phyloP scores from a whole-genome alignment of 2,113 vertebrate species.

The Chaetura pelagica region DNA sequence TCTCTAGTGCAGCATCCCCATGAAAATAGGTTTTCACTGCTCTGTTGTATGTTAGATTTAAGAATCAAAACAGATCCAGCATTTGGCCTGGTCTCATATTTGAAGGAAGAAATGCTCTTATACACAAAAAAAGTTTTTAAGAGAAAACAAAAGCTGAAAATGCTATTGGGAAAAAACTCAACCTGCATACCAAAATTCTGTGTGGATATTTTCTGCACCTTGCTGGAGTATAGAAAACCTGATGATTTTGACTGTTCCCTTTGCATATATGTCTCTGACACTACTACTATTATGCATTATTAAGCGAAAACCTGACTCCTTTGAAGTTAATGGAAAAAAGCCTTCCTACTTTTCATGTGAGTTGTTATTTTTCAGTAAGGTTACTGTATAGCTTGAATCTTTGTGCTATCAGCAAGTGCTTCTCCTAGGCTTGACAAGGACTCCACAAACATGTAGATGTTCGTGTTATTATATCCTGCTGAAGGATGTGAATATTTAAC shows the following conservation, averaged over 20 bases:
- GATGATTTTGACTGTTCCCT: neutral
- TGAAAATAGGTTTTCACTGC: neutral
- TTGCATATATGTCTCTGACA: neutral
- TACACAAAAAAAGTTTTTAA: fast-evolving
- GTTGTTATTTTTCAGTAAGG: neutral
- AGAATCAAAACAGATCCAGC: neutral
- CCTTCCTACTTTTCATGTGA: neutral
- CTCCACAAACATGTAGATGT: neutral
- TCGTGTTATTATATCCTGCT: neutral
- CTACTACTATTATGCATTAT: neutral
- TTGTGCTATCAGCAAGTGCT: neutral
- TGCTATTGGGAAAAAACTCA: neutral
- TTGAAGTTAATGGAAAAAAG: neutral
- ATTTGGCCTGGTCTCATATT: neutral
- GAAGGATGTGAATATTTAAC: neutral
- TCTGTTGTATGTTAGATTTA: neutral
- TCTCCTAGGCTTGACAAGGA: neutral
- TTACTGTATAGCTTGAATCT: neutral
- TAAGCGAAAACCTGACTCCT: slow-evolving; percentile 5
- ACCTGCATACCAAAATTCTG: neutral
- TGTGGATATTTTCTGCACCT: neutral
- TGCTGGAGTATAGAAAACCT: neutral
- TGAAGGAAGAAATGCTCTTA: neutral
- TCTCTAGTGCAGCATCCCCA: neutral
- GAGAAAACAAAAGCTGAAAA: neutral